Evolutionary conservation across 2,113 vertebrate species (phyloP).

Genomic region (Semnornis frantzii): DNA sequence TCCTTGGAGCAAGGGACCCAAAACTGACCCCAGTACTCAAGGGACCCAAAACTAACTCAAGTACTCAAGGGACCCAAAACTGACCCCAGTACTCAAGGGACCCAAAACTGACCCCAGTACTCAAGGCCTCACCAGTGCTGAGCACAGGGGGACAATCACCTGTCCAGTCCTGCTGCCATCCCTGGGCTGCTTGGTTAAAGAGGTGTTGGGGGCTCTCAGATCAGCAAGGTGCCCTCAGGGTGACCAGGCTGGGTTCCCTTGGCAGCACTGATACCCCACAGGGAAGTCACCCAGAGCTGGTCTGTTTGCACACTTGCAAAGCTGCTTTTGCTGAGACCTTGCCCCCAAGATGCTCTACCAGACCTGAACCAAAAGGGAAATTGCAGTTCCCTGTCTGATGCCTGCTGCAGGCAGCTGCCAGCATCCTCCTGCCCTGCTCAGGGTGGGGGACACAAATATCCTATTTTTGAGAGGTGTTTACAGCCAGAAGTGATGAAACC

Average conservation of each 20-base stretch:
- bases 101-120: too few relatives aligned
- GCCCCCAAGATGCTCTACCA: neutral
- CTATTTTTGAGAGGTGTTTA: rapidly evolving
- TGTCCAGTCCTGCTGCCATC: neutral
- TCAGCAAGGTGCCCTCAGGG: neutral
- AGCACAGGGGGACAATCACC: too few relatives aligned
- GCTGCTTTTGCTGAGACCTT: neutral
- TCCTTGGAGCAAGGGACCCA: too few relatives aligned
- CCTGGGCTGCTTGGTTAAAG: too few relatives aligned
- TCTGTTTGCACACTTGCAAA: neutral
- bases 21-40: too few relatives aligned
- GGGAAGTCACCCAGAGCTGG: neutral
- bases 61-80: too few relatives aligned
- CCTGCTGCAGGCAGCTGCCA: neutral
- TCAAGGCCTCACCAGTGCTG: too few relatives aligned
- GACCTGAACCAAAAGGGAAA: conserved; percentile 1
- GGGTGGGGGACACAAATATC: rapidly evolving
- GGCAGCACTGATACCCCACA: rapidly evolving
- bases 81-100: too few relatives aligned
- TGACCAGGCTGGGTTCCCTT: neutral
- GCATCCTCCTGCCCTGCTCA: neutral
- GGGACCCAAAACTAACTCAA: too few relatives aligned
- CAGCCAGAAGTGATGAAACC: neutral
- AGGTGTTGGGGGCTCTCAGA: rapidly evolving
- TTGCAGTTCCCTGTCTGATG: conserved; percentile 4